Base-by-base conservation (phyloP, 2,797 vertebrate species). In the Xyrichtys novacula region DNA sequence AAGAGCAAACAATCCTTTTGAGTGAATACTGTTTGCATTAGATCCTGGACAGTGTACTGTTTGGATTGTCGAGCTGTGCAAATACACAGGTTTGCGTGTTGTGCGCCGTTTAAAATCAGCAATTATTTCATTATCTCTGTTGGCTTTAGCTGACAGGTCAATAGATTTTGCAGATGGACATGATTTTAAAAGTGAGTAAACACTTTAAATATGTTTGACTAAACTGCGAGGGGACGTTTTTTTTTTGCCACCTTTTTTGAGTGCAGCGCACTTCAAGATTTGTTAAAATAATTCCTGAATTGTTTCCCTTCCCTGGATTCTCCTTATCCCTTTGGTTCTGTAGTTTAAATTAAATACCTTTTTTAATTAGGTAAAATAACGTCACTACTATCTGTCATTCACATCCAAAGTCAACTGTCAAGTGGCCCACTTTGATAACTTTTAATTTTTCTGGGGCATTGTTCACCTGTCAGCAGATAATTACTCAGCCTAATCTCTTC, bases 391-490 rank as follows among this genome's bases (percentile, higher is more conserved):
- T 80, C 70, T 83, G 78, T 76, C 83, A 79, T 76, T 91, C 75
- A 85, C 17, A 80, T 73, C 78, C 71, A 70, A 78, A 88, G 84
- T 88, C 81, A 89, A 83, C 83, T 84, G 88, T 91, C 89, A 88
- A 90, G 84, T 90, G 86, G 80, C 85, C 83, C 77, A 88, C 85
- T 91, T 89, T 88, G 85, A 88, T 87, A 91, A 89, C 82, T 92
- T 88, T 16, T 31, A 71, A 86, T 89, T 89, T 91, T 90, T 88
- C 86, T 67, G 58, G 52, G 58, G 80, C 85, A 87, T 91, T 92
- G 90, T 92, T 91, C 85, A 86, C 83, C 89, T 92, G 92, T 91
- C 89, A 90, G 83, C 56, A 81, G 83, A 91, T 92, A 92, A 93
- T 92, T 92, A 88, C 84, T 86, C 88, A 81, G 88, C 58, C 85